Evolutionary conservation across 1,140 invertebrate genomes (phyloP).

Genomic region (Procambarus virginalis): DNA sequence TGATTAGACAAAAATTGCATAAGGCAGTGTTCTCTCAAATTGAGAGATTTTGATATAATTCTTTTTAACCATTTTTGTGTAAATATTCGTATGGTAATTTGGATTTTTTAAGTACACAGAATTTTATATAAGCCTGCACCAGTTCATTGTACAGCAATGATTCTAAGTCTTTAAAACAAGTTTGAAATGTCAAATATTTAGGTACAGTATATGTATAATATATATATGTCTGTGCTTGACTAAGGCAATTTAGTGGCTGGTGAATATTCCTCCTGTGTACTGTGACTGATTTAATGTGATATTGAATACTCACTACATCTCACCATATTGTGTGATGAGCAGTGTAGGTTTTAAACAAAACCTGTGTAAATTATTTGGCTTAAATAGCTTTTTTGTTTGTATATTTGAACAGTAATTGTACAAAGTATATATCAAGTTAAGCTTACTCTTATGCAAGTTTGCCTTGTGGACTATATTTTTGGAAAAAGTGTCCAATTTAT

Average conservation of each 20-base stretch:
- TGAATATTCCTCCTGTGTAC: slow-evolving; percentile 32
- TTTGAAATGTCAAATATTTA: too few species aligned
- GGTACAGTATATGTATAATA: not conserved
- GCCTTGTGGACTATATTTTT: slow-evolving; percentile 56
- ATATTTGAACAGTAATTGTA: slow-evolving; percentile 55
- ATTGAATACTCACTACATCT: slow-evolving; percentile 55
- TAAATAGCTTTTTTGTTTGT: slow-evolving; percentile 45
- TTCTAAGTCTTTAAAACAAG: not conserved
- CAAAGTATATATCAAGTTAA: slow-evolving; percentile 50
- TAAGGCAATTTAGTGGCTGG: not conserved
- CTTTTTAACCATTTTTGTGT: too few species aligned
- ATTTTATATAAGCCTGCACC: not conserved
- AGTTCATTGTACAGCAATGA: not conserved
- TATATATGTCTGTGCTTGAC: not conserved
- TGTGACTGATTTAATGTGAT: slow-evolving; percentile 59
- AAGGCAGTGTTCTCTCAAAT: too few species aligned
- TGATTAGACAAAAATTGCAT: too few species aligned
- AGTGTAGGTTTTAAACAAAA: slow-evolving; percentile 52
- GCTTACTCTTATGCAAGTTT: slow-evolving; percentile 63
- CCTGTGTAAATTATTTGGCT: slow-evolving; percentile 43
- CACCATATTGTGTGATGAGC: slow-evolving; percentile 56
- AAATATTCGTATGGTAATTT: too few species aligned
- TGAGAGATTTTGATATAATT: too few species aligned
- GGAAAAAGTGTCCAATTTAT: slow-evolving; percentile 47
- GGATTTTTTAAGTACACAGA: not conserved